These are phyloP conservation scores for Nylanderia fulva DNA, from an alignment of 1,140 invertebrate species.

Conservation along the genomic window DNA sequence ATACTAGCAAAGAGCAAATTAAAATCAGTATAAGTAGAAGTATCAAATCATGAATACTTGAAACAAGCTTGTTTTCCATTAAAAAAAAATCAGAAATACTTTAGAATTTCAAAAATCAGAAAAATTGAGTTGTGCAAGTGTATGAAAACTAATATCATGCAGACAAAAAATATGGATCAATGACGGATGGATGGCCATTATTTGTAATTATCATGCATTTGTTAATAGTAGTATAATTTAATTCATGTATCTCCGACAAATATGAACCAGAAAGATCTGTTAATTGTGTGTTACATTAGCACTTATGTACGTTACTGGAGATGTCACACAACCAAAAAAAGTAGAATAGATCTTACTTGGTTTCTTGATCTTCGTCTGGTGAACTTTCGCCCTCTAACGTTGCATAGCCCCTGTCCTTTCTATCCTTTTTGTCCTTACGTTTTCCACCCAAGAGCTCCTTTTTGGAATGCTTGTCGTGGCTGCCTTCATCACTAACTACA, in stretches of 20 bases:
- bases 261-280: background rate
- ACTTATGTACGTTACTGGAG: background rate
- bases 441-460: constrained; percentile 91
- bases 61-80: constrained; percentile 58
- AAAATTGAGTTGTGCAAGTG: background rate
- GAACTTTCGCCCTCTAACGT: constrained; percentile 97
- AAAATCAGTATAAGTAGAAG: constrained; percentile 56
- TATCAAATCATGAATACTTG: constrained; percentile 56
- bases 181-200: background rate
- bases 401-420: constrained; percentile 95
- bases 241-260: background rate
- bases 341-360: constrained; percentile 88
- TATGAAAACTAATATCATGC: background rate
- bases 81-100: background rate
- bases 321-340: background rate
- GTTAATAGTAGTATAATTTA: background rate
- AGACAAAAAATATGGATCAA: background rate
- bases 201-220: constrained; percentile 18
- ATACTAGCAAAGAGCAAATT: constrained; percentile 59
- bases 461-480: constrained; percentile 91
- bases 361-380: constrained; percentile 94
- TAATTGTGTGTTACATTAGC: constrained; percentile 16
- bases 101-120: too few species aligned
- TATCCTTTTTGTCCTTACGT: constrained; percentile 93
- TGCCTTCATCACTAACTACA: constrained; percentile 91